These are phyloP conservation scores for Perithous albicinctus DNA, from an alignment of 2,888 invertebrate species.

Conservation along the genomic window DNA sequence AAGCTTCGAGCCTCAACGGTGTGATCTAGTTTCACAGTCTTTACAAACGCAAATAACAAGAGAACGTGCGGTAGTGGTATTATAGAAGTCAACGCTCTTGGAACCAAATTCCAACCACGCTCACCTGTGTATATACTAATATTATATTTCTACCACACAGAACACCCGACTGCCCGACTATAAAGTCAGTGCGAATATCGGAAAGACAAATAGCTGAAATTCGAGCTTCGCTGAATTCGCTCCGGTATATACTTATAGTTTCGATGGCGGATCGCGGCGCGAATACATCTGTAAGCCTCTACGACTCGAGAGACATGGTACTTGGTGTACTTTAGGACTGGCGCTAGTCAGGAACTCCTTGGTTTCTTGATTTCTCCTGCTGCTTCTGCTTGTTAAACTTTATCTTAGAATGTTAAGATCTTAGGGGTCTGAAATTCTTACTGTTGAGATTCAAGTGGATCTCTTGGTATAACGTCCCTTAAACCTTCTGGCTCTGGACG, in stretches of 20 bases:
- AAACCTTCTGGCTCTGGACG: neutral
- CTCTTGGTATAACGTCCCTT: neutral
- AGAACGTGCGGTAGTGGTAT: conserved; percentile 18
- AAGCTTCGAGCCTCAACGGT: neutral
- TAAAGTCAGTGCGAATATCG: conserved; percentile 50
- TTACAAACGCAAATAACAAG: conserved; percentile 33
- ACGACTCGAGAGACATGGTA: neutral
- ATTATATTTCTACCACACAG: conserved; percentile 2
- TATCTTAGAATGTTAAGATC: conserved; percentile 22
- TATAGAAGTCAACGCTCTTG: conserved; percentile 6
- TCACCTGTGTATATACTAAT: neutral
- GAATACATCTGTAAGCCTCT: conserved; percentile 10
- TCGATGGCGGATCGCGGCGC: conserved; percentile 13
- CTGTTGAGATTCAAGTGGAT: neutral
- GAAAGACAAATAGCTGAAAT: conserved; percentile 61
- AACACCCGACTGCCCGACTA: conserved; percentile 4
- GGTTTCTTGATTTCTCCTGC: neutral
- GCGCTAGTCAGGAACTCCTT: conserved; percentile 1
- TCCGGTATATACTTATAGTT: conserved; percentile 38
- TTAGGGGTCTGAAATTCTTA: neutral
- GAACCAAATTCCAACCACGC: neutral
- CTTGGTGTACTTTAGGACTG: conserved; percentile 40
- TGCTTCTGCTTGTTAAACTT: conserved; percentile 22
- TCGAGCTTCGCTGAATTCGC: conserved; percentile 50
- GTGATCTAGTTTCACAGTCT: conserved; percentile 1